phyloP scores from a whole-genome alignment of 2,888 invertebrate genomes.

The Tiliacea aurago region DNA sequence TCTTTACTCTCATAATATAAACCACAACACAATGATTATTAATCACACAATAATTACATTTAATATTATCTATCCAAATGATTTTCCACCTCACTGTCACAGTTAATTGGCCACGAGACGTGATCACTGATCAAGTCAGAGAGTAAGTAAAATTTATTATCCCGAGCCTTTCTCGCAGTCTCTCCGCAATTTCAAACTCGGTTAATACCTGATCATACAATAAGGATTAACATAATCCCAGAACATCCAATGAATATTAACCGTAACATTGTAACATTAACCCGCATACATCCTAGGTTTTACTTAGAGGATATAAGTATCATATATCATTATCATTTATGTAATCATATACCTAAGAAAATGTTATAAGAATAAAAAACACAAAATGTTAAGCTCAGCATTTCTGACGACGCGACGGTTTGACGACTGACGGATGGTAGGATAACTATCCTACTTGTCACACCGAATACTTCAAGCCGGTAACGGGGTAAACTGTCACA shows the following conservation, averaged over 20 bases:
- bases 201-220: constrained; percentile 58
- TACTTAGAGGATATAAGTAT: not conserved
- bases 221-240: constrained; percentile 57
- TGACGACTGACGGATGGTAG: constrained; percentile 33
- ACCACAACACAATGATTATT: not conserved
- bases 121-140: constrained; percentile 37
- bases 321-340: not conserved
- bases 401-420: constrained; percentile 31
- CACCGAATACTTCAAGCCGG: constrained; percentile 19
- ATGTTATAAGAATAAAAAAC: constrained; percentile 1
- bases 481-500: constrained; percentile 14
- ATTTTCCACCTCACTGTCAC: constrained; percentile 19
- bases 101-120: constrained; percentile 31
- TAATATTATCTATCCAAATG: not conserved
- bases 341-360: not conserved
- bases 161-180: constrained; percentile 16
- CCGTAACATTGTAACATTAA: constrained; percentile 11
- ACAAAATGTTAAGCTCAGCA: not conserved
- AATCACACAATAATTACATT: too few species aligned
- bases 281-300: constrained; percentile 2
- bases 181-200: constrained; percentile 41
- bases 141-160: constrained; percentile 45
- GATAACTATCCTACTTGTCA: constrained; percentile 32
- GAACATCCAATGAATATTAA: constrained; percentile 48
- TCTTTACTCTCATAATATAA: not conserved